phyloP scores from a whole-genome alignment of 1,140 invertebrate species.

The Micrasema longulum region DNA sequence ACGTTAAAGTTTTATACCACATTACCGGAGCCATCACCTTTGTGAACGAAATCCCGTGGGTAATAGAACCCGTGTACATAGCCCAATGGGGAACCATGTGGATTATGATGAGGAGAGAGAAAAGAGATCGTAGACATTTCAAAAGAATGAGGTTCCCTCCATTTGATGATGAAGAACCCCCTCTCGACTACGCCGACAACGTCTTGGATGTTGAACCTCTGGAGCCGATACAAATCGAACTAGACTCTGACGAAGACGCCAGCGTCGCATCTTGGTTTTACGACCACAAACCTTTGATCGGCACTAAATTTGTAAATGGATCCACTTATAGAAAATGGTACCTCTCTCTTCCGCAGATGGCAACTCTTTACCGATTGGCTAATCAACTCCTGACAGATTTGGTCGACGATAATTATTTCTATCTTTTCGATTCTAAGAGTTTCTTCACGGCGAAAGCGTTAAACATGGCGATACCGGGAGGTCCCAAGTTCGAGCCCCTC shows the following conservation, averaged over 20 bases:
- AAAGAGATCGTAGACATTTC: slow-evolving; percentile 98
- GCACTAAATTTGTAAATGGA: slow-evolving; percentile 95
- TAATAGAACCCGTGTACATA: slow-evolving; percentile 98
- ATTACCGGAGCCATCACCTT: slow-evolving; percentile 99
- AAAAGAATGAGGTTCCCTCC: slow-evolving; percentile 99
- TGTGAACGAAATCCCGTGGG: slow-evolving; percentile 99
- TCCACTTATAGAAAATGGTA: slow-evolving; percentile 97
- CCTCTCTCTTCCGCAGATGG: slow-evolving; percentile 94
- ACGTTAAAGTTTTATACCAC: slow-evolving; percentile 97
- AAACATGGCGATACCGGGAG: slow-evolving; percentile 99
- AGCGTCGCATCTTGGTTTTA: slow-evolving; percentile 97
- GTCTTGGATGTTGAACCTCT: slow-evolving; percentile 98
- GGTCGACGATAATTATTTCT: slow-evolving; percentile 99
- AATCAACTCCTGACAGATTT: slow-evolving; percentile 99
- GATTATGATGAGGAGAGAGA: slow-evolving; percentile 99
- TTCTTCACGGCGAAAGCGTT: slow-evolving; percentile 99
- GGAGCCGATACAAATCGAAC: slow-evolving; percentile 98
- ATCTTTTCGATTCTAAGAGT: slow-evolving; percentile 98
- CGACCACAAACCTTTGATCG: slow-evolving; percentile 96
- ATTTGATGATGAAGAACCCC: slow-evolving; percentile 99
- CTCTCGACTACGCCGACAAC: slow-evolving; percentile 99
- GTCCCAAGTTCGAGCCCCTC: slow-evolving; percentile 99
- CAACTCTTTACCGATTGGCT: slow-evolving; percentile 95
- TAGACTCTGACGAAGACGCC: slow-evolving; percentile 96
- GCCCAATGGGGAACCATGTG: slow-evolving; percentile 99